Conservation (phyloP, 2,113 vertebrate species). For the Uria lomvia region DNA sequence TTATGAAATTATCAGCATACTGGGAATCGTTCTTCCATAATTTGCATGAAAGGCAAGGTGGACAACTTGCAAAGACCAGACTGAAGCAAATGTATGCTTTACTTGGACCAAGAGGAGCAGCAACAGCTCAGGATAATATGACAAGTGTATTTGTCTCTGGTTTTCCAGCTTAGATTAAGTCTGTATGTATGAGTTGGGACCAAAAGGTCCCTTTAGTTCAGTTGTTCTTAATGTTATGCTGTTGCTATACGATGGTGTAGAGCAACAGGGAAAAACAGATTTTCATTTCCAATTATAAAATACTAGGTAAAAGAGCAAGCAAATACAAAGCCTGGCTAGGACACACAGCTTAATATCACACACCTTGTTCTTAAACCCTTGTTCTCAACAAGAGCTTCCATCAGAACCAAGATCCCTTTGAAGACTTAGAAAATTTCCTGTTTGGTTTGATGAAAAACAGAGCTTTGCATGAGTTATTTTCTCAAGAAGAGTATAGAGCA, state of each 20-base stretch:
- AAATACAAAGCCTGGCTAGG: not conserved
- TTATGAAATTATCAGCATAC: not conserved
- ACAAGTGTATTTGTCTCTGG: not conserved
- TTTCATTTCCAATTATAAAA: not conserved
- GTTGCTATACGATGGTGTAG: not conserved
- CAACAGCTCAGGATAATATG: not conserved
- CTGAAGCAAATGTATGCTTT: not conserved
- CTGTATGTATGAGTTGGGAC: not conserved
- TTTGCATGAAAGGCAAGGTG: constrained; percentile 5
- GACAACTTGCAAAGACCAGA: constrained; percentile 9
- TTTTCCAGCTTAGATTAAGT: not conserved
- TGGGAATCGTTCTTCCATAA: not conserved
- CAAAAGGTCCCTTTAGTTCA: not conserved
- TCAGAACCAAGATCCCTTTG: constrained; percentile 15
- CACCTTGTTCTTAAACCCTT: not conserved
- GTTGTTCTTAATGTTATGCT: not conserved
- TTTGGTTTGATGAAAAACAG: constrained; percentile 21
- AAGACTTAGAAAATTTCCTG: constrained; percentile 26
- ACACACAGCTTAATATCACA: not conserved
- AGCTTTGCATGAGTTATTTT: constrained; percentile 13
- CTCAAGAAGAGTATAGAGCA: not conserved
- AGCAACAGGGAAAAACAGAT: not conserved
- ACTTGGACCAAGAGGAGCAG: not conserved
- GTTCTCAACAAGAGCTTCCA: not conserved
- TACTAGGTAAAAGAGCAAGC: not conserved